Base-by-base conservation (phyloP, 2,113 vertebrate species). In the Atherinomorus stipes region DNA sequence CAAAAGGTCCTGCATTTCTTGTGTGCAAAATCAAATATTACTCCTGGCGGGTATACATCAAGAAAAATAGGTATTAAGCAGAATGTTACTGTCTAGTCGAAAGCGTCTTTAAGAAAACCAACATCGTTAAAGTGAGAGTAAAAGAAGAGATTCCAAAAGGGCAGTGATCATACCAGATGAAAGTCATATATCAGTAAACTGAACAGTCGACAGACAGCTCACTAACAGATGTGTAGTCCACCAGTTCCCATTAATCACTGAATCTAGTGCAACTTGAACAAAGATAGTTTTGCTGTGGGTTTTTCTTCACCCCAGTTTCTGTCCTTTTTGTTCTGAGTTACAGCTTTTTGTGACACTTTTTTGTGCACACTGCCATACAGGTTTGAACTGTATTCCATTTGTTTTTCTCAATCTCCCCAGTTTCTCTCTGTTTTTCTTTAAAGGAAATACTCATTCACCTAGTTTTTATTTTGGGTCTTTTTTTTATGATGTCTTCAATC, bases 371-470 rank as follows among this genome's bases (percentile, higher is more conserved):
- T 66, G 18, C 54, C 34, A 34, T 11, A 52, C 52, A 78, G 38
- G 57, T 85, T 81, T 77, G 79, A 81, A 78, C 49, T 63, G n/a
- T 84, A 74, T 66, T 72, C 56, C 51, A 79, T 81, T 83, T 62
- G 49, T 72, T 83, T 65, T 47, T 78, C 74, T 72, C 62, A 60
- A 25, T 86, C 80, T 70, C 45, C 66, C 58, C 56, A 59, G 67
- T 84, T 63, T 81, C 54, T 81, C 47, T 34, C 45, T 73, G 67
- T 37, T 72, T 73, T 64, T 57, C 54, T 81, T 82, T 69, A 81
- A 83, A 81, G 78, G 66, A 80, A 84, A 78, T 74, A 77, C 71
- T 78, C 68, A 84, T 71, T 86, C 85, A 85, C 65, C 57, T 74
- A 68, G 51, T 81, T 85, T 77, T 77, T 84, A 67, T 76, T 85